Conservation (phyloP, 2,888 invertebrate genomes). For the Euproctis similis region DNA sequence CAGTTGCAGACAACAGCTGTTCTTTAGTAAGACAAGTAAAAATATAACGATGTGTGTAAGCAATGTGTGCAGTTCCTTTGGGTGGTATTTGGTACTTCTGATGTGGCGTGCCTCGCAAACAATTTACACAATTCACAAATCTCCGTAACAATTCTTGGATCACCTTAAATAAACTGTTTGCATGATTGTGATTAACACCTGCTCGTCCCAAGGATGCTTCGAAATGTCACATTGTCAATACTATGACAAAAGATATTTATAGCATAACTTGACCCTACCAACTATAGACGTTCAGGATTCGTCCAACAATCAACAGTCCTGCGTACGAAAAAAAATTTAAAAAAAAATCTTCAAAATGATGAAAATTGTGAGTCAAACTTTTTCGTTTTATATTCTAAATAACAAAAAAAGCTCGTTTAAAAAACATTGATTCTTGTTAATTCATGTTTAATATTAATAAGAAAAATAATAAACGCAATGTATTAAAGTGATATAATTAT, state of each 20-base stretch:
- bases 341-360: conserved; percentile 42
- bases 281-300: conserved; percentile 57
- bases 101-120: conserved; percentile 40
- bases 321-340: conserved; percentile 3
- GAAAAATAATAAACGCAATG: no score
- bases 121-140: conserved; percentile 69
- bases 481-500: no score
- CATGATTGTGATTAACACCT: conserved; percentile 72
- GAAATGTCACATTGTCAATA: conserved; percentile 61
- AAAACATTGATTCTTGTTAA: no score
- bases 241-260: conserved; percentile 60
- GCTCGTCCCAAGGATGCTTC: conserved; percentile 57
- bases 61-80: conserved; percentile 19
- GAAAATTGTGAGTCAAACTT: conserved; percentile 65
- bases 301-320: conserved; percentile 40
- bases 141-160: conserved; percentile 61
- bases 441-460: no score
- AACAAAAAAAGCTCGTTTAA: no score
- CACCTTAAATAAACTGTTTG: conserved; percentile 68
- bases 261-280: conserved; percentile 41
- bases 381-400: no score
- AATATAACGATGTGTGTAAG: no score
- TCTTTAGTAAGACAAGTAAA: no score
- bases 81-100: no score
- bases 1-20: no score